phyloP scores from a whole-genome alignment of 2,888 invertebrate genomes.

The Apodemia hepburni region DNA sequence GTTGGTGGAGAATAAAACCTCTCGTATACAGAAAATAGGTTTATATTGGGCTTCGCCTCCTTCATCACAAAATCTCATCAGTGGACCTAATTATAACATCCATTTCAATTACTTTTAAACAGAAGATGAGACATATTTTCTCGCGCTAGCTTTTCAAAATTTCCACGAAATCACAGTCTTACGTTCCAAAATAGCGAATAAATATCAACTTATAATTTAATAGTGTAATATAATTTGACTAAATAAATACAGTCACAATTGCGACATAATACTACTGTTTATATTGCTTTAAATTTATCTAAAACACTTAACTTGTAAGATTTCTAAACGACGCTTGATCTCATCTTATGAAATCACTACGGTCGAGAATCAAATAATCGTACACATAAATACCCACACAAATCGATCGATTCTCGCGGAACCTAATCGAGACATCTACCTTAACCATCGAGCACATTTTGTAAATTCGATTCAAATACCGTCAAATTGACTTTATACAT shows the following conservation, averaged over 20 bases:
- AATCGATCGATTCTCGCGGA: background rate
- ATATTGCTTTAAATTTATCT: constrained; percentile 15
- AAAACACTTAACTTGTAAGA: constrained; percentile 9
- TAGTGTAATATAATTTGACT: constrained; percentile 11
- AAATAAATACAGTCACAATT: constrained; percentile 8
- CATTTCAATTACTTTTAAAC: too few relatives aligned
- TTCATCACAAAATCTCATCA: too few relatives aligned
- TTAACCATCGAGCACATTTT: constrained; percentile 34
- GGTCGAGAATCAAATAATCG: constrained; percentile 5
- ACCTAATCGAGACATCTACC: constrained; percentile 35
- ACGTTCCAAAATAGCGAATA: background rate
- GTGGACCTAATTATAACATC: too few relatives aligned
- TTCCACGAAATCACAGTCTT: background rate
- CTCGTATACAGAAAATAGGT: too few relatives aligned
- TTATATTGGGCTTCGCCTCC: too few relatives aligned
- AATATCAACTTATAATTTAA: background rate
- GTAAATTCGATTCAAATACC: constrained; percentile 47
- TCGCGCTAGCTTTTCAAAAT: background rate
- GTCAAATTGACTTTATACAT: constrained; percentile 12
- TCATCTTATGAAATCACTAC: background rate
- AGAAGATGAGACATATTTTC: background rate
- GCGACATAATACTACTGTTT: constrained; percentile 5
- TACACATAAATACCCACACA: background rate
- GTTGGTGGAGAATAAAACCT: too few relatives aligned
- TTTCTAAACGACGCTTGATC: background rate